Conservation (phyloP, 2,888 invertebrate genomes). For the Ectemnius lituratus region DNA sequence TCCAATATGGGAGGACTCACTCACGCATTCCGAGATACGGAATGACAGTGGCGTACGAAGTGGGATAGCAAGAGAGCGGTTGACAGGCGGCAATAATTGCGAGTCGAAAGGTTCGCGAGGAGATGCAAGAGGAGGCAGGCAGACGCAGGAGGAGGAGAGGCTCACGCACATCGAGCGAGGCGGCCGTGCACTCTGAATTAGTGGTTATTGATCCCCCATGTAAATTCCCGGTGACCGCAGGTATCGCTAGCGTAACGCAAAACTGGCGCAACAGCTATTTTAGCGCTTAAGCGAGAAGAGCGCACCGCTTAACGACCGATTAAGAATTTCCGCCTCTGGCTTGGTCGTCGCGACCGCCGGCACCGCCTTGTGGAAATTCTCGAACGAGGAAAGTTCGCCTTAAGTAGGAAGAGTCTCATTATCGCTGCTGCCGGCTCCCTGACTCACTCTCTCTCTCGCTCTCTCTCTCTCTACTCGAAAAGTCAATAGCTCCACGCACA, state of each 20-base stretch:
- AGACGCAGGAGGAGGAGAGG: neutral
- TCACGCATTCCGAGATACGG: too few relatives aligned
- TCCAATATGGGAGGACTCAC: too few relatives aligned
- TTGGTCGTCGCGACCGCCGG: neutral
- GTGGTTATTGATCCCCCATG: constrained; percentile 46
- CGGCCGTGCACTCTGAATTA: constrained; percentile 35
- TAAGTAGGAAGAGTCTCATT: constrained; percentile 56
- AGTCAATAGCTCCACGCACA: constrained; percentile 11
- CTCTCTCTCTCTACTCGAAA: constrained; percentile 45
- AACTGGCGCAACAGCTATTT: constrained; percentile 9
- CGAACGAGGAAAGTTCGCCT: constrained; percentile 42
- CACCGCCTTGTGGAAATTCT: constrained; percentile 23
- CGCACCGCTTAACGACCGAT: too few relatives aligned
- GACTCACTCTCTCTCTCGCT: constrained; percentile 48
- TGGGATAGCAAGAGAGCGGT: too few relatives aligned
- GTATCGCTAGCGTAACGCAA: constrained; percentile 14
- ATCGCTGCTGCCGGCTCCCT: constrained; percentile 47
- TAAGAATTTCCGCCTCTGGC: neutral
- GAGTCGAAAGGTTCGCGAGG: too few relatives aligned
- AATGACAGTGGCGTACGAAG: too few relatives aligned
- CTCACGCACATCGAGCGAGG: neutral
- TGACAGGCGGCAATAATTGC: too few relatives aligned
- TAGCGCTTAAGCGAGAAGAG: neutral
- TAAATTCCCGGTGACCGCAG: constrained; percentile 39
- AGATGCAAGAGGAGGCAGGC: neutral